These are phyloP conservation scores for Ramphastos sulfuratus DNA, from an alignment of 2,113 vertebrate species.

Conservation along the genomic window DNA sequence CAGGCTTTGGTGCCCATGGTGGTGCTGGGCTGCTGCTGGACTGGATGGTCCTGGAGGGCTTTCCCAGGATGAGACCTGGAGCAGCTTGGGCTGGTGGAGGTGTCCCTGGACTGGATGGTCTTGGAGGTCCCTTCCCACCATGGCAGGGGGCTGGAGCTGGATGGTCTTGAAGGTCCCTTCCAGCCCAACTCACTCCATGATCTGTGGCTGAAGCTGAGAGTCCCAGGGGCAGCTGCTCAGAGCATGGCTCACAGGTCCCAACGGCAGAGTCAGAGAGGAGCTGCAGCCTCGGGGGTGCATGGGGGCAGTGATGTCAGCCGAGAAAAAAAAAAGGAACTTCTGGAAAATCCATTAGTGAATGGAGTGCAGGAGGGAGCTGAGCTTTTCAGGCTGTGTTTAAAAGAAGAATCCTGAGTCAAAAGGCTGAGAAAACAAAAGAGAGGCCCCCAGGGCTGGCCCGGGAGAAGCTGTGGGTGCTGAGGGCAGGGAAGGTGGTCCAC, in stretches of 20 bases:
- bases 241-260: rapidly evolving
- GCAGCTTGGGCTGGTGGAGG: too few relatives aligned
- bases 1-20: too few relatives aligned
- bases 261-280: neutral
- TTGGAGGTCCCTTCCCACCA: too few relatives aligned
- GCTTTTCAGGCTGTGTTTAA: conserved; percentile 35
- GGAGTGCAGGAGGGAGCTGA: conserved; percentile 12
- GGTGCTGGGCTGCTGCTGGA: too few relatives aligned
- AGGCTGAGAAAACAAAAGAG: conserved; percentile 3
- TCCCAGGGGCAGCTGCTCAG: rapidly evolving
- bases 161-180: too few relatives aligned
- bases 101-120: too few relatives aligned
- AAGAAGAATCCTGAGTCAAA: conserved; percentile 33
- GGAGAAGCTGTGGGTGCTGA: neutral
- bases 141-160: too few relatives aligned
- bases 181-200: too few relatives aligned
- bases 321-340: neutral
- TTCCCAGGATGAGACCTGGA: too few relatives aligned
- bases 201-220: neutral
- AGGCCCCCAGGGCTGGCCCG: neutral
- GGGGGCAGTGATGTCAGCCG: neutral
- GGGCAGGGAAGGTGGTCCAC: neutral
- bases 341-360: conserved; percentile 68
- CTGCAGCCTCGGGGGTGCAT: neutral
- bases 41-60: too few relatives aligned